These are phyloP conservation scores for Galerucella calmariensis DNA, from an alignment of 2,888 invertebrate genomes.

Conservation along the genomic window DNA sequence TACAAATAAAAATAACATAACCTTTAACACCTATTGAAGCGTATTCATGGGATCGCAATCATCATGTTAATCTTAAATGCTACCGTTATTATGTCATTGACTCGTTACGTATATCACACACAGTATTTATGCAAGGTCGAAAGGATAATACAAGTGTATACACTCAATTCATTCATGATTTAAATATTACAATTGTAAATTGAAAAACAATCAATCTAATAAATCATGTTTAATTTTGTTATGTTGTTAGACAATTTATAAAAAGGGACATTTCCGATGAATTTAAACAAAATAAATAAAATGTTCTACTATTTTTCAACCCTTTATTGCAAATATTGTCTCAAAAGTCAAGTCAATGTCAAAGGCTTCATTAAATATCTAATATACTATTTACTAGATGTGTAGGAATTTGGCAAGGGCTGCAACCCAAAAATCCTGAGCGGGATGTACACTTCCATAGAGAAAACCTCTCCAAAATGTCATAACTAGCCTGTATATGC, in stretches of 20 bases:
- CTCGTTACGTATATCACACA: conserved; percentile 39
- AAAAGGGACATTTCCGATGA: background rate
- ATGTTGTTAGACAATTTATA: background rate
- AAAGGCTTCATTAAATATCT: too few relatives aligned
- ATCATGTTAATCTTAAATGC: conserved; percentile 31
- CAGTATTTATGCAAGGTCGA: conserved; percentile 40
- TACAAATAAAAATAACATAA: conserved; percentile 34
- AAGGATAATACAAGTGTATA: conserved; percentile 30
- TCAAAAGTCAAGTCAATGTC: too few relatives aligned
- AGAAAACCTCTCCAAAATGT: too few relatives aligned
- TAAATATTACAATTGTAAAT: background rate
- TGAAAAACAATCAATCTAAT: background rate
- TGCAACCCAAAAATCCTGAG: too few relatives aligned
- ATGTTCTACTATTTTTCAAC: too few relatives aligned
- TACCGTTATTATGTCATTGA: conserved; percentile 41
- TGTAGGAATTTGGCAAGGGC: too few relatives aligned
- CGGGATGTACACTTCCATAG: too few relatives aligned
- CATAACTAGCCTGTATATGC: too few relatives aligned
- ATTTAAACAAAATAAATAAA: too few relatives aligned
- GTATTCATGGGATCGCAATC: conserved; percentile 23
- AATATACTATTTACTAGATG: too few relatives aligned
- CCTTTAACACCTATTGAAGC: conserved; percentile 33
- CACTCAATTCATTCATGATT: conserved; percentile 24
- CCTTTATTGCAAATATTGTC: too few relatives aligned
- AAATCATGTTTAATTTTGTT: too few relatives aligned